Evolutionary conservation across 2,888 invertebrate species (phyloP).

Genomic region (Corbicula japonica): DNA sequence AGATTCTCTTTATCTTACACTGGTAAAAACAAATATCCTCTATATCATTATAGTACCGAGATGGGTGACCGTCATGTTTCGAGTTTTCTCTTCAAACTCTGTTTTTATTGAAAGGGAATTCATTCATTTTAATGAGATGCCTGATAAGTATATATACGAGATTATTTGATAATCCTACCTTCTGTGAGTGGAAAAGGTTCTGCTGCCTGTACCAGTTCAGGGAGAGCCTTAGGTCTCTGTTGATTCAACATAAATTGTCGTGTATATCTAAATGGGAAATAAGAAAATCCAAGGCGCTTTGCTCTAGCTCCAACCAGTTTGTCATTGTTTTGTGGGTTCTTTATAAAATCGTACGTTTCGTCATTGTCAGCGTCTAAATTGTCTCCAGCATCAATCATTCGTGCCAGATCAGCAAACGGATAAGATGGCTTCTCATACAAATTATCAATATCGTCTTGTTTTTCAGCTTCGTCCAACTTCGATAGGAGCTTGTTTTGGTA

Average conservation of each 20-base stretch:
- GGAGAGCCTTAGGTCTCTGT: background rate
- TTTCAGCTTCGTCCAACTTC: conserved; percentile 5
- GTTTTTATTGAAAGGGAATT: no score
- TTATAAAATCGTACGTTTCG: background rate
- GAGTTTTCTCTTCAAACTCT: no score
- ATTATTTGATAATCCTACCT: no score
- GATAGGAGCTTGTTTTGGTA: conserved; percentile 8
- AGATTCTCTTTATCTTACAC: no score
- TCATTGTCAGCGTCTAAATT: conserved; percentile 5
- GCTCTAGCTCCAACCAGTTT: conserved; percentile 14
- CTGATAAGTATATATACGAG: no score
- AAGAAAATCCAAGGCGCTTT: conserved; percentile 35
- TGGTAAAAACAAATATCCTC: no score
- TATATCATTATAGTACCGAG: no score
- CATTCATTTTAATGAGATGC: no score
- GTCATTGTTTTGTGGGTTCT: conserved; percentile 1
- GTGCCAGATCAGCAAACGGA: conserved; percentile 18
- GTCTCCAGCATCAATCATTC: conserved; percentile 3
- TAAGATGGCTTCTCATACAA: conserved; percentile 13
- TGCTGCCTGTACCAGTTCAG: conserved; percentile 1
- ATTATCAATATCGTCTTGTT: conserved; percentile 2
- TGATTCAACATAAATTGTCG: conserved; percentile 4
- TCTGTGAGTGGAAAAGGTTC: background rate
- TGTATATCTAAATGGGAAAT: conserved; percentile 27
- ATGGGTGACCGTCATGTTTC: no score